Conservation (phyloP, 2,113 vertebrate genomes). For the Syngnathus scovelli region DNA sequence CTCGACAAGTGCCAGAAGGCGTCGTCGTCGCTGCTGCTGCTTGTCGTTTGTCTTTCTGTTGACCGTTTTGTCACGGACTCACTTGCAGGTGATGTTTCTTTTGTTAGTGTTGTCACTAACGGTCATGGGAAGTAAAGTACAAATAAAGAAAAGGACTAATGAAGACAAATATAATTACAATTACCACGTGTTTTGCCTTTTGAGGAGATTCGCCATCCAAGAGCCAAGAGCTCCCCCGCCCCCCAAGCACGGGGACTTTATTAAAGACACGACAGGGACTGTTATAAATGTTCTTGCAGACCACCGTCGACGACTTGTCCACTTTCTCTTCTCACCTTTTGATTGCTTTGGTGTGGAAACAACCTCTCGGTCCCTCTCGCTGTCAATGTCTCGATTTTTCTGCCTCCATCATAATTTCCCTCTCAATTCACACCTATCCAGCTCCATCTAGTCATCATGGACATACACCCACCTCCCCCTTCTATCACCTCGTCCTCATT, state of each 20-base stretch:
- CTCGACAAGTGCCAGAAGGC: background rate
- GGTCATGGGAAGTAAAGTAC: too few relatives aligned
- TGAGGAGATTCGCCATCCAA: constrained; percentile 18
- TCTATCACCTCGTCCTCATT: constrained; percentile 14
- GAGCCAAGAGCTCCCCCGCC: constrained; percentile 16
- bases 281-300: background rate
- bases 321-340: constrained; percentile 41
- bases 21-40: background rate
- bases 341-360: constrained; percentile 57
- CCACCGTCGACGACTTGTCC: constrained; percentile 24
- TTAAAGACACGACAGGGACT: constrained; percentile 49
- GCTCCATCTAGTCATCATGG: constrained; percentile 25
- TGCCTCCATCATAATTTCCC: constrained; percentile 32
- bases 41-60: background rate
- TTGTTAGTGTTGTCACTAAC: background rate
- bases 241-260: constrained; percentile 49
- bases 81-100: background rate
- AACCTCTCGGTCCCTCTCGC: constrained; percentile 40
- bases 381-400: constrained; percentile 34
- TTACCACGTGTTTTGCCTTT: background rate
- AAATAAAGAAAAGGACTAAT: background rate
- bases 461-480: constrained; percentile 10
- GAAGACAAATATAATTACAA: background rate
- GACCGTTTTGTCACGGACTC: background rate
- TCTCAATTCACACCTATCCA: constrained; percentile 23